Evolutionary conservation across 2,888 invertebrate genomes (phyloP), one percentile per base, ranked within the genome.

Genomic region (Amphipoea lucens): DNA sequence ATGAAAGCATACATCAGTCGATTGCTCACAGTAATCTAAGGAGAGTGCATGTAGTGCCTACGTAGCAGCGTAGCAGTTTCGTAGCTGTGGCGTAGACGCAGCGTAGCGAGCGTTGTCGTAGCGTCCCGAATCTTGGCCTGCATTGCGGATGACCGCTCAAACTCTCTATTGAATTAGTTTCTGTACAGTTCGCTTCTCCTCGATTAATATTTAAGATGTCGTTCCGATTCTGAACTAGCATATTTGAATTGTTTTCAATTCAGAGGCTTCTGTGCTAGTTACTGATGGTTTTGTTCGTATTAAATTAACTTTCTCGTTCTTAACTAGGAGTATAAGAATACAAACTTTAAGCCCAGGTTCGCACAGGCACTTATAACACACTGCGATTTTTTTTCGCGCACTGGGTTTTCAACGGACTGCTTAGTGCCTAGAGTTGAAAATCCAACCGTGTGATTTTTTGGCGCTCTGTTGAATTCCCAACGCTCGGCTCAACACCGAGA

Each of bases 1-100:
- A 78, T 82, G 82, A 85, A 85, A 81, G 81, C 80, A 66, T 81
- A 76, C 89, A 90, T 90, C 86, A 85, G 87, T 78, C 78, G 83
- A 90, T 89, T 87, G 82, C 84, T 76, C 51, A 76, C 54, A 74
- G 87, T 91, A 92, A 92, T 92, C 90, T 89, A 81, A 81, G 84
- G 86, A 88, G 88, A 92, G 92, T 91, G 92, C 92, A 90, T 86
- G 86, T 84, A 70, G 68, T 62, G 23, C 12, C 7, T 54, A 42
- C 80, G 48, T 42, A 51, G 65, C 23, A 20, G n/a, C 36, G 36
- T 83, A 67, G 66, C 78, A 79, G 71, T 79, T 72, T 65, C 74
- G 65, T 74, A 72, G 72, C 72, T 45, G 29, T 57, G 57, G 63
- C 72, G 63, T 74, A 71, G 62, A 36, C 51, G 60, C 54, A 54